Conservation (phyloP, 2,113 vertebrate species). For the Gallinago paraguaiae region DNA sequence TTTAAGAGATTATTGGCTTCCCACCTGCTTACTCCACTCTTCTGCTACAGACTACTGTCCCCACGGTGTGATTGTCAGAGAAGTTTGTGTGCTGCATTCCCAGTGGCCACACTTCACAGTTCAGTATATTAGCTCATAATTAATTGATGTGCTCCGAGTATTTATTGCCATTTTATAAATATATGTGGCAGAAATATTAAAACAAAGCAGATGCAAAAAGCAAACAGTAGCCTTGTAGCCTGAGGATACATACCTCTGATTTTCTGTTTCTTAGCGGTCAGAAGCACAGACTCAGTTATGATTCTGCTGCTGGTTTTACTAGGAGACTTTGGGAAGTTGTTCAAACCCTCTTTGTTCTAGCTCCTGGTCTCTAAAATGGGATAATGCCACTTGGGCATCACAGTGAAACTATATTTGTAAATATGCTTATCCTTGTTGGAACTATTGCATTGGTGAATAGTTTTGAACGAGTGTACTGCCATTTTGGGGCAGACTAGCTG, state of each 20-base stretch:
- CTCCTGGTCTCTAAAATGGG: background rate
- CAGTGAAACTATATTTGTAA: background rate
- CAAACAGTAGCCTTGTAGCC: background rate
- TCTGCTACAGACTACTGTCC: background rate
- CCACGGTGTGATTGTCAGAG: background rate
- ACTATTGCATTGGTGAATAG: background rate
- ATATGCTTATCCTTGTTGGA: background rate
- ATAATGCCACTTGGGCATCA: background rate
- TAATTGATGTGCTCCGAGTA: background rate
- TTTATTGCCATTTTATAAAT: background rate
- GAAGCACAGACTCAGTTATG: background rate
- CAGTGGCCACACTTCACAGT: background rate
- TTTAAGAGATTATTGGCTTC: background rate
- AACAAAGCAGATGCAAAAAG: background rate
- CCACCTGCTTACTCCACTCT: background rate
- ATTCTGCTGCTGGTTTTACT: background rate
- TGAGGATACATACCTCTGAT: background rate
- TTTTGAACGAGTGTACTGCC: background rate
- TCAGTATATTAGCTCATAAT: background rate
- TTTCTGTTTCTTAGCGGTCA: background rate
- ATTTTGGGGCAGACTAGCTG: background rate
- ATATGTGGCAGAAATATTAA: background rate
- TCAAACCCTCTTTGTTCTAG: background rate
- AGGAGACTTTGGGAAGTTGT: background rate
- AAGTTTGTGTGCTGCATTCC: background rate